A percentile compares a stretch with the other conserved stretches of the same genome.
Evolutionary conservation across 2,888 invertebrate species (phyloP).

Genomic region (Campoletis raptor): DNA sequence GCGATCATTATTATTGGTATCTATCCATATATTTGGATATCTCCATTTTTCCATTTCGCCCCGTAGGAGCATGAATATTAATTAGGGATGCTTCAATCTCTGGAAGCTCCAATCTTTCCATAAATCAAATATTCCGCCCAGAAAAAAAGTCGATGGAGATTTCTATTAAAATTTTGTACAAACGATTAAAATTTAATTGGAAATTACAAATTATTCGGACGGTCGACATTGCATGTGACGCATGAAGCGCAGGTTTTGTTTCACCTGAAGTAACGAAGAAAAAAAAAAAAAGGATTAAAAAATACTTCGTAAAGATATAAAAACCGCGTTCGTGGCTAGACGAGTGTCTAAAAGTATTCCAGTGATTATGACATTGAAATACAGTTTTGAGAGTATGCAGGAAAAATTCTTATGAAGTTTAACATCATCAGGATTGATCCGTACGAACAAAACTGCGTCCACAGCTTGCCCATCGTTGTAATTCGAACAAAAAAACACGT

Average conservation of each 20-base stretch:
- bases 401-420: too few species aligned
- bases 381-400: neutral
- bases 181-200: slow-evolving; percentile 22
- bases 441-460: too few species aligned
- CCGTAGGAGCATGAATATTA: slow-evolving; percentile 8
- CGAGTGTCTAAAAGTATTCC: neutral
- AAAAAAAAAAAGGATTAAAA: neutral
- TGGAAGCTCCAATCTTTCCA: neutral
- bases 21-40: neutral
- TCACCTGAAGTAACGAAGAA: neutral
- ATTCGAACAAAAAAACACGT: too few species aligned
- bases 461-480: too few species aligned
- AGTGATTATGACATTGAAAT: neutral
- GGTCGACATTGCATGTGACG: neutral
- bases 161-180: slow-evolving; percentile 1
- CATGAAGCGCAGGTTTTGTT: neutral
- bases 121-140: slow-evolving; percentile 1
- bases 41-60: neutral
- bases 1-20: neutral
- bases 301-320: neutral
- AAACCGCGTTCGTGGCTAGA: neutral
- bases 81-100: slow-evolving; percentile 4
- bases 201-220: slow-evolving; percentile 5
- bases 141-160: neutral
- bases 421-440: too few species aligned